Conservation (phyloP, 2,888 invertebrate genomes). For the Catocala fraxini region DNA sequence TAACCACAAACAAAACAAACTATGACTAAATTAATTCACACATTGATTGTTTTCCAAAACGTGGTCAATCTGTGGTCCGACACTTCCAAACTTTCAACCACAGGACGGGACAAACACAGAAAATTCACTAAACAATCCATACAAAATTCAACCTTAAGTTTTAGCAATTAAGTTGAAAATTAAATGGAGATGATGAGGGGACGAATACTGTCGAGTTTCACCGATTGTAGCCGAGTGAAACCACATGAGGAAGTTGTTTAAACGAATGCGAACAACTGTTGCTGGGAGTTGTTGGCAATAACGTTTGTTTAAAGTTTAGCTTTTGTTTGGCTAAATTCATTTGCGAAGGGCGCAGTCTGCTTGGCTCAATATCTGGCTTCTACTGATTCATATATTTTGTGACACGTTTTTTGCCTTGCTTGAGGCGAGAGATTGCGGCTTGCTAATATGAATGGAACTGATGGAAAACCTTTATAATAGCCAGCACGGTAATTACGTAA, state of each 20-base stretch:
- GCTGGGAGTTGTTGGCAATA: conserved; percentile 52
- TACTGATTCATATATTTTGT: too few relatives aligned
- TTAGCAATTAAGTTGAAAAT: not conserved
- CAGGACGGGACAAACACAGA: conserved; percentile 34
- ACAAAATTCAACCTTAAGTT: conserved; percentile 24
- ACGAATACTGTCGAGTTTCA: not conserved
- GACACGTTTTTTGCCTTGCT: too few relatives aligned
- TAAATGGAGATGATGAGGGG: not conserved
- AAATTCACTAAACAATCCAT: conserved; percentile 25
- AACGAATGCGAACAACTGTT: conserved; percentile 54
- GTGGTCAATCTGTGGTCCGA: conserved; percentile 67
- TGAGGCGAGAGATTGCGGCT: too few relatives aligned
- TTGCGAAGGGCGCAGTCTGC: conserved; percentile 1
- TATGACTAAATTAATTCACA: conserved; percentile 48
- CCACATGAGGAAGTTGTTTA: conserved; percentile 48
- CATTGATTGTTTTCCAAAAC: conserved; percentile 75
- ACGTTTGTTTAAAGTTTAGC: conserved; percentile 23
- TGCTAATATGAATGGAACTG: too few relatives aligned
- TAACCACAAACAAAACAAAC: conserved; percentile 49
- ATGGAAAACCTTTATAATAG: too few relatives aligned
- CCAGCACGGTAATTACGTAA: too few relatives aligned
- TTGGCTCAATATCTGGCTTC: not conserved
- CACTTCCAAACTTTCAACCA: conserved; percentile 53
- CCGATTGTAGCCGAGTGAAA: conserved; percentile 31
- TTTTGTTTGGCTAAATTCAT: conserved; percentile 16